A percentile compares a stretch with the other conserved stretches of the same genome.
phyloP scores from a whole-genome alignment of 2,888 invertebrate genomes.

The Endotricha flammealis region DNA sequence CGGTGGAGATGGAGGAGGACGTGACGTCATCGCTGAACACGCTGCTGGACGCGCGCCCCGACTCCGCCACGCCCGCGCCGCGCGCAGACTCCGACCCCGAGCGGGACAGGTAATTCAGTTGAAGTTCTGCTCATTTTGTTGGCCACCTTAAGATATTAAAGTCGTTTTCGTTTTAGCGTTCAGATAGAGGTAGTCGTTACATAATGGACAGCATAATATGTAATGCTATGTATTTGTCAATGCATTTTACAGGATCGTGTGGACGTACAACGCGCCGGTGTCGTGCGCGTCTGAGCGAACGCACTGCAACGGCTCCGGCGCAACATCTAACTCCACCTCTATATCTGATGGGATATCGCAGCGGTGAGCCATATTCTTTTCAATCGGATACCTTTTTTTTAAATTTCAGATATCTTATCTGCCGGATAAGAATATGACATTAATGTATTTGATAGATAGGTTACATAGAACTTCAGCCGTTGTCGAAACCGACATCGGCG shows the following conservation, averaged over 20 bases:
- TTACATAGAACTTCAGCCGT: too few relatives aligned
- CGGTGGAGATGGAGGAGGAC: conserved; percentile 95
- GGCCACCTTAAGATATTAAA: too few relatives aligned
- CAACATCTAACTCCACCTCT: conserved; percentile 78
- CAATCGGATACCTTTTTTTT: too few relatives aligned
- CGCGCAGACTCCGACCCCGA: conserved; percentile 53
- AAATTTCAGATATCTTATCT: too few relatives aligned
- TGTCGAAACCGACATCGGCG: too few relatives aligned
- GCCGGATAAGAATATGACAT: too few relatives aligned
- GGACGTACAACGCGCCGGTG: conserved; percentile 95
- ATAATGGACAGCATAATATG: too few relatives aligned
- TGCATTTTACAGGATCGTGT: conserved; percentile 82
- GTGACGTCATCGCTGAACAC: conserved; percentile 96
- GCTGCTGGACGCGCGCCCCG: conserved; percentile 86
- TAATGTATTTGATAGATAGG: too few relatives aligned
- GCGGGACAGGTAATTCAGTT: conserved; percentile 52
- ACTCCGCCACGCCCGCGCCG: conserved; percentile 66
- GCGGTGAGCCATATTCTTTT: too few relatives aligned
- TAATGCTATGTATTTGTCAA: conserved; percentile 5
- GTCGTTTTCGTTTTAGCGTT: too few relatives aligned
- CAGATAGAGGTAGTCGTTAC: too few relatives aligned
- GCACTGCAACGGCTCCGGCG: conserved; percentile 80
- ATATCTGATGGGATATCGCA: conserved; percentile 74
- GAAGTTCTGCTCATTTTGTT: too few relatives aligned
- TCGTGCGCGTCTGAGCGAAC: conserved; percentile 78